A percentile compares a stretch with the other conserved stretches of the same genome.
Evolutionary conservation across 1,140 invertebrate genomes (phyloP).

Genomic region (Sarcophaga peregrina): DNA sequence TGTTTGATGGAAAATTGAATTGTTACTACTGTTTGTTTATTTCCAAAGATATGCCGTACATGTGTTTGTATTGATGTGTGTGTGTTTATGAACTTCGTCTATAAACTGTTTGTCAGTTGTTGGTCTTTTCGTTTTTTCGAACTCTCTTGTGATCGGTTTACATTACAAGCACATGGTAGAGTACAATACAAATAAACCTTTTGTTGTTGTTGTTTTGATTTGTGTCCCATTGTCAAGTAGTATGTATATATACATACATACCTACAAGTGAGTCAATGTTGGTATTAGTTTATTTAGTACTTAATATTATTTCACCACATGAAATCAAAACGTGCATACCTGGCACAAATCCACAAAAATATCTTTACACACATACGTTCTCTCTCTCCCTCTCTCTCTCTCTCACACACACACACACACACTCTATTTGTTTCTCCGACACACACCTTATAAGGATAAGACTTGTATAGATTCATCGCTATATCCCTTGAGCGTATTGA

Average conservation of each 20-base stretch:
- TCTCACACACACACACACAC: neutral
- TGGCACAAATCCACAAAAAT: neutral
- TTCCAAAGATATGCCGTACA: neutral
- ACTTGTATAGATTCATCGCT: neutral
- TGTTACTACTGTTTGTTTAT: slow-evolving; percentile 31
- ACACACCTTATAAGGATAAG: too few relatives aligned
- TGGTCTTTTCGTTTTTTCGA: neutral
- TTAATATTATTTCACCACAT: slow-evolving; percentile 25
- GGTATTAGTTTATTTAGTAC: slow-evolving; percentile 12
- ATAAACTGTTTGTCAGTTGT: slow-evolving; percentile 24
- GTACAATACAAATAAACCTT: neutral
- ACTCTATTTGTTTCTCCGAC: neutral
- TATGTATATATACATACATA: neutral
- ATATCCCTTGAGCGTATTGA: neutral
- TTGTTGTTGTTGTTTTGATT: neutral
- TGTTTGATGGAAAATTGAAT: slow-evolving; percentile 34
- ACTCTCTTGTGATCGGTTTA: slow-evolving; percentile 24
- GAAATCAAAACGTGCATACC: slow-evolving; percentile 24
- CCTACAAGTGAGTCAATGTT: neutral
- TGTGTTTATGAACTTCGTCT: slow-evolving; percentile 14
- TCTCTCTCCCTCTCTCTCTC: neutral
- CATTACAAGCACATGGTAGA: slow-evolving; percentile 15
- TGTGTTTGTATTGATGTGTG: neutral
- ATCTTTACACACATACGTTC: neutral
- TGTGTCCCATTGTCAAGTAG: neutral